These are phyloP conservation scores for Drosophila ambigua DNA, from an alignment of 1,140 invertebrate species.

Conservation along the genomic window DNA sequence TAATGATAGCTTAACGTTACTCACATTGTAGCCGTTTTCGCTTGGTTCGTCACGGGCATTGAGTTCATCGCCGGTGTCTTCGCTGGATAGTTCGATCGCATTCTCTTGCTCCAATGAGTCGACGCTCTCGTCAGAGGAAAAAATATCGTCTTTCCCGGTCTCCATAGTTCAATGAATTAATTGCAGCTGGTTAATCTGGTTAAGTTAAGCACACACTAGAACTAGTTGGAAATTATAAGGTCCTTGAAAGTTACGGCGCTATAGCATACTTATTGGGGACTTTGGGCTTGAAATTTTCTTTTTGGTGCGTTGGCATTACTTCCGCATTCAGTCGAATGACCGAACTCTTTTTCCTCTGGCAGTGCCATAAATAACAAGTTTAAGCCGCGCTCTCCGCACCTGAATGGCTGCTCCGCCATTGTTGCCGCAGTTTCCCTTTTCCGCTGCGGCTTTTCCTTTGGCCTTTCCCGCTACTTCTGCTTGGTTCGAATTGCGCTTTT, in stretches of 20 bases:
- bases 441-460: constrained; percentile 45
- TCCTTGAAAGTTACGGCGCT: too few species aligned
- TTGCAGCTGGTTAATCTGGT: not conserved
- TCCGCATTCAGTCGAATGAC: constrained; percentile 17
- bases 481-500: constrained; percentile 47
- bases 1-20: not conserved
- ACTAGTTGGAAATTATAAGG: constrained; percentile 39
- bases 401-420: constrained; percentile 39
- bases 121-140: constrained; percentile 26
- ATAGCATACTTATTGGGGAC: constrained; percentile 22
- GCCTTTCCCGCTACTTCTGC: constrained; percentile 21
- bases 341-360: constrained; percentile 44
- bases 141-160: constrained; percentile 3
- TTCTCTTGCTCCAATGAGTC: not conserved
- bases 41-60: too few species aligned
- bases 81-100: not conserved
- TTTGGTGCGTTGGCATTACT: constrained; percentile 1
- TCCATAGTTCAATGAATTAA: constrained; percentile 20
- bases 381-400: constrained; percentile 58
- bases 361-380: constrained; percentile 71
- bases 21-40: constrained; percentile 32
- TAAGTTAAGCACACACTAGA: not conserved
- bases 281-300: not conserved
- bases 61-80: constrained; percentile 9
- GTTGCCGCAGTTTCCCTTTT: constrained; percentile 41